Base-by-base conservation (phyloP, 2,888 invertebrate species). In the Chrysomela aeneicollis region DNA sequence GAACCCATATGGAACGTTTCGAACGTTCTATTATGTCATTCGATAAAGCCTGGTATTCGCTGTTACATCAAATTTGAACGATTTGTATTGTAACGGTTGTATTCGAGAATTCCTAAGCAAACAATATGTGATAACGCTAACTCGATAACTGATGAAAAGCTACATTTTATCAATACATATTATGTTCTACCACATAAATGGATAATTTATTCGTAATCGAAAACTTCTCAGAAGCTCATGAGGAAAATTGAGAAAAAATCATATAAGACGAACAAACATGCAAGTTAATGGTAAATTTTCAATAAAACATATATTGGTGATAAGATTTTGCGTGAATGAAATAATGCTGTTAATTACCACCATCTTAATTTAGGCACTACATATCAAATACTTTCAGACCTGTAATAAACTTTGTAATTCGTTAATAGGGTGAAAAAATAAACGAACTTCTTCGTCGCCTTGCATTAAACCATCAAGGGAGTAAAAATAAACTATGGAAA, bases 401-500 rank as follows among this genome's bases (percentile, higher is more conserved):
- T 75, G 75, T 52, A 75, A 75, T 71, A 70, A 73, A 73, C 57
- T 67, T 61, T 3, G 18, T 10, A 19, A 42, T 42, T 21, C 30
- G 42, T 62, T 57, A 26, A 17, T 62, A 55, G 4, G n/a, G 2
- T 42, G 18, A 42, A 55, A 21, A 55, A 22, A 12, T 54, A 30
- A 21, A 32, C 46, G 53, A 68, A 64, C 63, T 67, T 71, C 73
- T 70, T 71, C 71, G 71, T 71, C 70, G 66, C 71, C 73, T 73
- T 73, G 74, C 71, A 72, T 71, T 71, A 70, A 68, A 68, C 64
- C 68, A 63, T 69, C 59, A 47, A 57, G 21, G 64, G 30, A 65
- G 59, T 53, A 51, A 67, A 61, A 17, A 64, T 52, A 71, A 68
- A 58, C 35, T 61, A 59, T 54, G 49, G 53, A 66, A 59, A 61